Evolutionary conservation across 2,888 invertebrate species (phyloP), one percentile per base, ranked within the genome.

Genomic region (Pollenia angustigena): DNA sequence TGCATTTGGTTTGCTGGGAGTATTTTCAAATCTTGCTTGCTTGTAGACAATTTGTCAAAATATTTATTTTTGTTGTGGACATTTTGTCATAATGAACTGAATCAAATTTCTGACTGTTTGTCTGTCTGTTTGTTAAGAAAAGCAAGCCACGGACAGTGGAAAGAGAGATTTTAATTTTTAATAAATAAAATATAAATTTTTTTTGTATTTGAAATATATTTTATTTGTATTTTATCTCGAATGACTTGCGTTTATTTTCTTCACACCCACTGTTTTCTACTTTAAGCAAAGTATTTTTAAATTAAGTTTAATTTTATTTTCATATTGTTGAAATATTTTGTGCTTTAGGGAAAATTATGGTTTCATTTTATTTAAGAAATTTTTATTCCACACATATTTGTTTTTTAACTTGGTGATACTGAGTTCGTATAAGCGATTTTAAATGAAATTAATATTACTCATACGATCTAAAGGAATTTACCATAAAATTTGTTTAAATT

Each of bases 401-500:
- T 10, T 14, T 54, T 16, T 18, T 6, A 23, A 6, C 6, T 11
- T 23, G 23, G 4, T 3, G 18, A 40, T n/a, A 60, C 14, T 16
- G 16, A 1, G 4, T 16, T 4, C 56, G 72, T 68, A 79, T 74
- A n/a, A 46, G 32, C 76, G 54, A 54, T 80, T 23, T 69, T 16
- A 76, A 81, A 50, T 71, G 11, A n/a, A 64, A 71, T 62, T 66
- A 76, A 68, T 52, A 81, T 71, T 18, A 85, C 68, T 71, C 60
- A 79, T 80, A 85, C 80, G 74, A 12, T 42, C 32, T 48, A 12
- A 1, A 18, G 60, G 46, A 12, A 18, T 32, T 60, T 40, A n/a
- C 14, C n/a, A 11, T 10, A 44, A 16, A 54, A 71, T n/a, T 48
- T 14, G 2, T 32, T 32, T 32, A 32, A 32, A 32, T 32, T 32